These are phyloP conservation scores for Phrynosoma blainvillii DNA, from an alignment of 2,113 vertebrate species.

Conservation along the genomic window DNA sequence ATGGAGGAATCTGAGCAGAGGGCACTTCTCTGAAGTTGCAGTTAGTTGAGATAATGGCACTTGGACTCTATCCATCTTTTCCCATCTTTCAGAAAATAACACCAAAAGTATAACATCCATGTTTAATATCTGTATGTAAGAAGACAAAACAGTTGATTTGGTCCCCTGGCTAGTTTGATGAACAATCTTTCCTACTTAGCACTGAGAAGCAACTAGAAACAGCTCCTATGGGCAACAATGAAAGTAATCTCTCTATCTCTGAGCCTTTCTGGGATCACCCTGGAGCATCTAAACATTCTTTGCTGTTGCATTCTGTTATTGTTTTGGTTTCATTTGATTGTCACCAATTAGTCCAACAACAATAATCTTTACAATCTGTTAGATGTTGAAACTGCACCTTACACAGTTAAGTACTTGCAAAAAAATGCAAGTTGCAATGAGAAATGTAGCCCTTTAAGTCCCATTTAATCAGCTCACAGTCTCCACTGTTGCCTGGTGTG, in stretches of 20 bases:
- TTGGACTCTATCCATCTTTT: background rate
- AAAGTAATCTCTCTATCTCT: background rate
- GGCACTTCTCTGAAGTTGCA: background rate
- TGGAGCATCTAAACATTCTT: background rate
- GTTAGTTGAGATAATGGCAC: background rate
- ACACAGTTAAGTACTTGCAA: constrained; percentile 47
- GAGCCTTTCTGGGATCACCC: background rate
- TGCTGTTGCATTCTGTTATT: background rate
- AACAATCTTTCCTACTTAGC: background rate
- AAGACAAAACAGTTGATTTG: background rate
- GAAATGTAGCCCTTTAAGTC: constrained; percentile 49
- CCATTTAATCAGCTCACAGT: constrained; percentile 51
- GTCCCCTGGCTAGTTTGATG: constrained; percentile 1
- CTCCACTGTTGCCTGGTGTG: constrained; percentile 34
- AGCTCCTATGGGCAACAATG: background rate
- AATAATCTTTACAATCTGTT: constrained; percentile 37
- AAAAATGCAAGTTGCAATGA: constrained; percentile 31
- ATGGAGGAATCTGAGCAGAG: background rate
- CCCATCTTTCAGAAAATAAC: constrained; percentile 24
- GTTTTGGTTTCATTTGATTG: constrained; percentile 34
- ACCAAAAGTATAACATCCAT: constrained; percentile 6
- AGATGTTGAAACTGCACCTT: constrained; percentile 22
- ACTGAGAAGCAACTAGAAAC: background rate
- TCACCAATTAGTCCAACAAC: constrained; percentile 52
- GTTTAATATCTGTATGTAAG: constrained; percentile 17